Percentiles rank a stretch among this genome's conserved stretches.
phyloP scores from a whole-genome alignment of 2,113 vertebrate genomes.

The Mobula birostris region DNA sequence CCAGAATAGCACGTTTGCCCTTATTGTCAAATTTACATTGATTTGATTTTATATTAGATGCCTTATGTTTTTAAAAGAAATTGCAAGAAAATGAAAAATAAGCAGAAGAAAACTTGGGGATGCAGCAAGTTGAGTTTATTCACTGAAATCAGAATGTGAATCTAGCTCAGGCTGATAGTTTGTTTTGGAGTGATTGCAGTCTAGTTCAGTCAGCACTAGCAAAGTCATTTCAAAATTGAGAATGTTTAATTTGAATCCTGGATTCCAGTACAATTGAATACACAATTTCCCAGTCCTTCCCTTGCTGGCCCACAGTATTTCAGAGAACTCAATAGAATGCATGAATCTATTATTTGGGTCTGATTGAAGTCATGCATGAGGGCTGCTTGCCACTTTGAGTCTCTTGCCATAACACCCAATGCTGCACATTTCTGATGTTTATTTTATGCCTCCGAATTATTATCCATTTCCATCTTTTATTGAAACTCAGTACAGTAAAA shows the following conservation, averaged over 20 bases:
- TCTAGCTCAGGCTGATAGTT: neutral
- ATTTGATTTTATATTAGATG: neutral
- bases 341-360: neutral
- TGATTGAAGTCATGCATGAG: neutral
- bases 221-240: neutral
- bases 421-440: neutral
- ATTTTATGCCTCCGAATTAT: conserved; percentile 27
- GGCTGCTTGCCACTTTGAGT: neutral
- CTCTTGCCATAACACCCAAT: conserved; percentile 16
- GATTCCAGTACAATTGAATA: conserved; percentile 1
- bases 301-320: neutral
- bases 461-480: neutral
- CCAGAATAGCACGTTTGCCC: neutral
- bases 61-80: neutral
- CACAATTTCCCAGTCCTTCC: neutral
- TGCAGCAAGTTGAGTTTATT: too few species aligned
- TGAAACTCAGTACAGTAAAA: neutral
- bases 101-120: too few species aligned
- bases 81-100: neutral
- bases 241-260: neutral
- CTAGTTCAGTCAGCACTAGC: neutral
- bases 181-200: neutral
- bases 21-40: neutral
- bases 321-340: neutral
- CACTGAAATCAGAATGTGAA: neutral